Percentiles rank a stretch among this genome's conserved stretches.
Evolutionary conservation across 2,888 invertebrate species (phyloP).

Genomic region (Tetanocera ferruginea): DNA sequence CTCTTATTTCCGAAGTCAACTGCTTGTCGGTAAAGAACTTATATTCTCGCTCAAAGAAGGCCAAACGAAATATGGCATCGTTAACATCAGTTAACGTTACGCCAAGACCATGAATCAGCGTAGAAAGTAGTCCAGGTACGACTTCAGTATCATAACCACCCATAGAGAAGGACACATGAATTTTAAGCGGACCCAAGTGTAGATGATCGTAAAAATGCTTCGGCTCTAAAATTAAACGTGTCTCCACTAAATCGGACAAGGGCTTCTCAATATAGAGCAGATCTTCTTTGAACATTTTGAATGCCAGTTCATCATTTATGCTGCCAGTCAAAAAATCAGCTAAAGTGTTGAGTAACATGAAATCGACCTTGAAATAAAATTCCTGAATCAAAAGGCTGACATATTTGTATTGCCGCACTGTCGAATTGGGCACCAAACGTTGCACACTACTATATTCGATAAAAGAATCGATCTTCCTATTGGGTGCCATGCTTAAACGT

Average conservation of each 20-base stretch:
- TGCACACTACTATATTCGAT: constrained; percentile 94
- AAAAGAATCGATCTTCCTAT: constrained; percentile 90
- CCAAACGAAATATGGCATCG: constrained; percentile 93
- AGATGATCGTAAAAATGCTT: constrained; percentile 97
- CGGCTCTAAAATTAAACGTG: constrained; percentile 83
- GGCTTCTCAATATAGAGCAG: constrained; percentile 79
- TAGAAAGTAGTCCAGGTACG: constrained; percentile 82
- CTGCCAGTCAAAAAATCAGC: constrained; percentile 80
- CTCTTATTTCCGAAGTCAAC: constrained; percentile 84
- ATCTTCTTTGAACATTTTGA: constrained; percentile 81
- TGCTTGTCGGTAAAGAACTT: constrained; percentile 92
- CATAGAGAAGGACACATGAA: constrained; percentile 97
- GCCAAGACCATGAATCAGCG: constrained; percentile 94
- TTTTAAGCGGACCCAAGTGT: constrained; percentile 97
- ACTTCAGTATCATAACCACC: constrained; percentile 76
- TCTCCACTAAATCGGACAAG: constrained; percentile 81
- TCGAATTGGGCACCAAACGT: constrained; percentile 88
- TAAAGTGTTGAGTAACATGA: constrained; percentile 89
- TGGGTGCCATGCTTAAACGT: constrained; percentile 91
- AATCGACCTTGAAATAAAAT: constrained; percentile 95
- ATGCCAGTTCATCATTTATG: constrained; percentile 79
- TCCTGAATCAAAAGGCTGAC: constrained; percentile 95
- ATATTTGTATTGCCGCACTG: constrained; percentile 93
- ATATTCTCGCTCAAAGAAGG: constrained; percentile 92
- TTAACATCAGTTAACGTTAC: constrained; percentile 98